Evolutionary conservation across 1,140 invertebrate species (phyloP), one percentile per base, ranked within the genome.

Genomic region (Conus betulinus): DNA sequence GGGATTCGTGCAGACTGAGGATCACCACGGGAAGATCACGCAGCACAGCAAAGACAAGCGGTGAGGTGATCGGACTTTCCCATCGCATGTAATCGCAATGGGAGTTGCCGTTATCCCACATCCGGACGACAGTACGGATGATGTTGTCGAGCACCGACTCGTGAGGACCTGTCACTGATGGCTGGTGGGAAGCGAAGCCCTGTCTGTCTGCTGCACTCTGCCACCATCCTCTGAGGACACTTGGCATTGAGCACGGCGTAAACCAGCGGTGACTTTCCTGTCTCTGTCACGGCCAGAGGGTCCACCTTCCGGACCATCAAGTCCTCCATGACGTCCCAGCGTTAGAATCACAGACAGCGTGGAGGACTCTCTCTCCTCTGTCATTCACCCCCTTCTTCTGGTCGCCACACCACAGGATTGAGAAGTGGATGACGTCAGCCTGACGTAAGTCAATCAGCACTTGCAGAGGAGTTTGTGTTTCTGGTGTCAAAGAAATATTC

Each of bases 151-250:
- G 60, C 60, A 63, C 10, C 11, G 60, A 63, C 60, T 63, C 60
- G 11, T 63, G 60, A 63, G 60, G 60, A 63, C 60, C 60, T 11
- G 60, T 63, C 60, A 63, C 11, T 20, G 60, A 63, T 63, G 60
- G 60, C 60, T 63, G 74, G 27, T 78, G 74, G 1, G n/a, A 25
- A 78, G 23, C n/a, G 23, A 78, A 78, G 74, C 74, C 74, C 74
- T 25, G 39, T 78, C 74, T 78, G 74, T 78, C 74, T 78, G 74
- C 23, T 23, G 74, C 74, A 78, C 27, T 78, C 74, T 17, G 79
- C 79, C 27, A 81, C 79, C 52, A 27, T 52, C 79, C 25, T 76
- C 25, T 76, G 8, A 8, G 17, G 27, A 17, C 79, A 53, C 13
- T 81, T 27, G 8, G 13, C 23, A 27, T 52, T 52, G 7, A 51